These are phyloP conservation scores for Monochamus alternatus DNA, from an alignment of 2,888 invertebrate species.

Conservation along the genomic window DNA sequence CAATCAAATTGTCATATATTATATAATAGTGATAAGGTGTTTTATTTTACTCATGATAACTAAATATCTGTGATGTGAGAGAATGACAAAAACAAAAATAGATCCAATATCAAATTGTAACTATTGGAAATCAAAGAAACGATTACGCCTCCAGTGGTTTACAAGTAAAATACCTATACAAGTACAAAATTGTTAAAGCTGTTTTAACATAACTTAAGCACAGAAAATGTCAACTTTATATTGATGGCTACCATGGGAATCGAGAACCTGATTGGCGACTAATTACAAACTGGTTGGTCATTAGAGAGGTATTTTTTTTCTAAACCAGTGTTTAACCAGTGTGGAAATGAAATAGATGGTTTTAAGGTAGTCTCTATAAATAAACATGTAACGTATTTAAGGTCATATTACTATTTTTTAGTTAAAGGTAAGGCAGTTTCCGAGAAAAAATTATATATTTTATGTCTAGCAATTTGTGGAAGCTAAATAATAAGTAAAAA, in stretches of 20 bases:
- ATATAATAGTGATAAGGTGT: too few species aligned
- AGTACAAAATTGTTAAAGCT: background rate
- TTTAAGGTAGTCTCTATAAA: background rate
- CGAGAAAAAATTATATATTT: too few species aligned
- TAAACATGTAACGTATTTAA: background rate
- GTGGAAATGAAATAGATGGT: background rate
- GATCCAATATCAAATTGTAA: too few species aligned
- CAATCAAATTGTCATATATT: too few species aligned
- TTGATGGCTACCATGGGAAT: conserved; percentile 9
- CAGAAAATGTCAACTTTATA: conserved; percentile 15
- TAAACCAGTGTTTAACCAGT: background rate
- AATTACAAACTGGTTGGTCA: background rate
- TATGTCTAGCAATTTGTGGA: too few species aligned
- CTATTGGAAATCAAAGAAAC: too few species aligned
- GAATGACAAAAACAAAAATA: too few species aligned
- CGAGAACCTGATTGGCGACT: background rate
- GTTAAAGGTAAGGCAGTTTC: too few species aligned
- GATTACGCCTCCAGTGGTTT: background rate
- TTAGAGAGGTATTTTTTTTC: background rate
- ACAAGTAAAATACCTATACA: background rate
- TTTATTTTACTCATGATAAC: too few species aligned
- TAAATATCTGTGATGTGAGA: too few species aligned
- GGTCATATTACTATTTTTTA: too few species aligned
- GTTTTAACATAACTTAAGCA: conserved; percentile 2
- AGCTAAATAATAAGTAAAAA: too few species aligned